These are phyloP conservation scores for Urocitellus parryii DNA, from an alignment of 2,113 vertebrate species.

Conservation along the genomic window DNA sequence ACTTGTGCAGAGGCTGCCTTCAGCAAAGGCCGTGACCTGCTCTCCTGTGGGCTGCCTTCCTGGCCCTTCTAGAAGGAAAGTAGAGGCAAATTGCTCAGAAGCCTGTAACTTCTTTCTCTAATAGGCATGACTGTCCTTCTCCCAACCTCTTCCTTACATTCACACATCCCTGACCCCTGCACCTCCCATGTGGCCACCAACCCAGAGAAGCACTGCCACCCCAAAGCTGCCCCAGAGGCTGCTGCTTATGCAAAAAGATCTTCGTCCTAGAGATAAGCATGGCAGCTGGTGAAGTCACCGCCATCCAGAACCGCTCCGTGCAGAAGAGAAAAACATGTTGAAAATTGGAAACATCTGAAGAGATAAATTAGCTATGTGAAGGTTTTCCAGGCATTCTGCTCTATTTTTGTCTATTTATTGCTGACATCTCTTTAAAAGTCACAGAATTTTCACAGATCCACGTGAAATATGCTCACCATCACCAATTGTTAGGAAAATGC, in stretches of 20 bases:
- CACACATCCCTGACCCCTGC: not conserved
- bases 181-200: not conserved
- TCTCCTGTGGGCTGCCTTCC: not conserved
- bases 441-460: not conserved
- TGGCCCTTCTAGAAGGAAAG: not conserved
- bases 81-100: not conserved
- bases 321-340: not conserved
- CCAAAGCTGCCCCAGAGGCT: not conserved
- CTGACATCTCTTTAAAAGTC: not conserved
- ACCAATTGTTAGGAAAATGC: not conserved
- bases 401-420: not conserved
- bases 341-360: not conserved
- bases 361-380: not conserved
- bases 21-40: not conserved
- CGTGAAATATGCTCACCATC: not conserved
- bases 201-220: not conserved
- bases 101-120: not conserved
- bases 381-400: not conserved
- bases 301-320: not conserved
- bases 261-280: not conserved
- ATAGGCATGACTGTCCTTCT: not conserved
- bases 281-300: not conserved
- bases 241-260: not conserved
- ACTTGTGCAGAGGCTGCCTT: not conserved
- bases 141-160: not conserved